A percentile compares a stretch with the other conserved stretches of the same genome.
phyloP scores from a whole-genome alignment of 2,113 vertebrate species.

The Mionectes macconnelli region DNA sequence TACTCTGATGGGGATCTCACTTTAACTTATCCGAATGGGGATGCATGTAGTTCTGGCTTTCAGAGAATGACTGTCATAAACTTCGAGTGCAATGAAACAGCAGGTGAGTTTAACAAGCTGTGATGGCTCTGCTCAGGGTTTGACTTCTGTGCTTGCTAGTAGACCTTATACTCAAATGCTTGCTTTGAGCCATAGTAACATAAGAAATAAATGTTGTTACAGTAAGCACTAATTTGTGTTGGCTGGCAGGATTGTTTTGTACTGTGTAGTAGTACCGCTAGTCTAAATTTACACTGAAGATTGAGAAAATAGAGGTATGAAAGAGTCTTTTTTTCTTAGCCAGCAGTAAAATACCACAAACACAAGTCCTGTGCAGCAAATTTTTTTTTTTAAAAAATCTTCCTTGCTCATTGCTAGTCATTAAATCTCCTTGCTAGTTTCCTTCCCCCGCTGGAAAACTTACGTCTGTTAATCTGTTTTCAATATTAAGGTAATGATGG shows the following conservation, averaged over 20 bases:
- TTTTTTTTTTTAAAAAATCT: background rate
- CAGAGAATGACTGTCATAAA: constrained; percentile 95
- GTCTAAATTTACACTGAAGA: background rate
- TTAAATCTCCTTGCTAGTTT: background rate
- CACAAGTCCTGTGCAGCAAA: accelerated
- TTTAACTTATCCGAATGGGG: constrained; percentile 85
- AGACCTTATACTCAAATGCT: background rate
- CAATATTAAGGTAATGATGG: constrained; percentile 66
- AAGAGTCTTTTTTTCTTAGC: background rate
- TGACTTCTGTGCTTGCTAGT: background rate
- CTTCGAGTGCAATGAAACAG: constrained; percentile 88
- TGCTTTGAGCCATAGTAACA: background rate
- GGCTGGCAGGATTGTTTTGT: background rate
- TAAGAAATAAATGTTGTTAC: background rate
- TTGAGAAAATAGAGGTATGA: background rate
- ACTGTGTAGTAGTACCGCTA: background rate
- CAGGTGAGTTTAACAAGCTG: constrained; percentile 75
- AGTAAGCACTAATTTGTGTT: background rate
- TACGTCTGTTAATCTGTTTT: background rate
- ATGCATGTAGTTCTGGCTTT: constrained; percentile 86
- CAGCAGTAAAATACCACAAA: background rate
- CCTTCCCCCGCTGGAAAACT: background rate
- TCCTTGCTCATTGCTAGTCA: background rate
- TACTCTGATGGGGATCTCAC: constrained; percentile 96
- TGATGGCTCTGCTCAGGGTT: background rate